Base-by-base conservation (phyloP, 2,113 vertebrate species). In the Parotia lawesii region DNA sequence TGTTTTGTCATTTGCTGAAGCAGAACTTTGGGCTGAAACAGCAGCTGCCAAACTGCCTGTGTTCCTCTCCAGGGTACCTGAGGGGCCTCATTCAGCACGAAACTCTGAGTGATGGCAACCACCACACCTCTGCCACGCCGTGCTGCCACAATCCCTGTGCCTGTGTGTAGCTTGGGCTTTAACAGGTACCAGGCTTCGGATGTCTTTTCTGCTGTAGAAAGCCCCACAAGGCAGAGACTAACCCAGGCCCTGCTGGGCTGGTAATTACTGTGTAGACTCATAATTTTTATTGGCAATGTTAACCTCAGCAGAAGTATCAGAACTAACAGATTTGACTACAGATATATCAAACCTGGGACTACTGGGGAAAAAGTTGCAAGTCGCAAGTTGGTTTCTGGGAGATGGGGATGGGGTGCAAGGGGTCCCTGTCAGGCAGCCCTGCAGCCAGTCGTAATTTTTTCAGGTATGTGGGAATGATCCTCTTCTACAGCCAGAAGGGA, bases 91-190 rank as follows among this genome's bases (percentile, higher is more conserved):
- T 3, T 61, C 77, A 58, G 28, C 44, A 37, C 3, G 2, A 50
- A 88, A 28, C 14, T 9, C 37, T 25, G n/a, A 6, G 2, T 15
- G 38, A 24, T 50, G 73, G 45, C 47, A 74, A 10, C 16, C 33
- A 62, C 5, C 29, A 40, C 1, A 0, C 6, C 54, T 40, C 47
- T n/a, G n/a, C 33, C 37, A 6, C 25, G 1, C 5, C 2, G 5
- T 57, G n/a, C 25, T 77, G 20, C 42, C 38, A 13, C 56, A 62
- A 0, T 22, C 38, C 57, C 56, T 35, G 11, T 7, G 17, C 23
- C 54, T 37, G 4, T 20, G 6, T 12, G 24, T 2, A n/a, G 0
- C 7, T 9, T 8, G 14, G 10, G n/a, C 27, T 75, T 12, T 15
- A 42, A 20, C 23, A 53, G 24, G 22, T 11, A 75, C 17, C 20